Evolutionary conservation across 2,888 invertebrate genomes (phyloP).

Genomic region (Mythimna loreyi): DNA sequence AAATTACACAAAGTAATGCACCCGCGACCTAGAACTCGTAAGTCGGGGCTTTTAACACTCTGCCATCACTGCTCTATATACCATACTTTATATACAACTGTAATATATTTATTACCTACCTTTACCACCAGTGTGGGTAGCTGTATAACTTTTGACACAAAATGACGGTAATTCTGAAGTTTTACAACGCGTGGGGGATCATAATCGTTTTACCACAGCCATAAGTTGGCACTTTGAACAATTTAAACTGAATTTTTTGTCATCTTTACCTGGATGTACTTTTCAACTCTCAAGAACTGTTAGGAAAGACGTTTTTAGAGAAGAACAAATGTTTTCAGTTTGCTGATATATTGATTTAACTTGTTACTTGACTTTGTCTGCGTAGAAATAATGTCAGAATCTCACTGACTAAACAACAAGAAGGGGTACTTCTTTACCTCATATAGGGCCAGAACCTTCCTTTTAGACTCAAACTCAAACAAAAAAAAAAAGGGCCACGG

Average conservation of each 20-base stretch:
- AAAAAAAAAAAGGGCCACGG: too few relatives aligned
- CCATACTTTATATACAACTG: too few relatives aligned
- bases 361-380: too few relatives aligned
- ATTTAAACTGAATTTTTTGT: slow-evolving; percentile 26
- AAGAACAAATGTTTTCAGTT: neutral
- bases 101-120: neutral
- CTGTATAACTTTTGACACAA: slow-evolving; percentile 33
- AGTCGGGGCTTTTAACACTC: too few relatives aligned
- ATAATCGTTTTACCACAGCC: slow-evolving; percentile 41
- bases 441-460: too few relatives aligned
- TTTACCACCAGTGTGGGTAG: neutral
- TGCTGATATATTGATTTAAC: neutral
- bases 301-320: neutral
- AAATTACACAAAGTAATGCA: too few relatives aligned
- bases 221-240: slow-evolving; percentile 16
- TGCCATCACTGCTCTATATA: too few relatives aligned
- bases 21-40: too few relatives aligned
- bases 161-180: slow-evolving; percentile 34
- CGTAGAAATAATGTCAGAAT: too few relatives aligned
- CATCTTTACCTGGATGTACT: slow-evolving; percentile 6
- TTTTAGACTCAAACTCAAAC: too few relatives aligned
- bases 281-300: neutral
- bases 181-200: slow-evolving; percentile 37
- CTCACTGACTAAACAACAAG: too few relatives aligned
- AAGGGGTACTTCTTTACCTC: too few relatives aligned